Base-by-base conservation (phyloP, 2,797 vertebrate species). In the Avahi laniger region DNA sequence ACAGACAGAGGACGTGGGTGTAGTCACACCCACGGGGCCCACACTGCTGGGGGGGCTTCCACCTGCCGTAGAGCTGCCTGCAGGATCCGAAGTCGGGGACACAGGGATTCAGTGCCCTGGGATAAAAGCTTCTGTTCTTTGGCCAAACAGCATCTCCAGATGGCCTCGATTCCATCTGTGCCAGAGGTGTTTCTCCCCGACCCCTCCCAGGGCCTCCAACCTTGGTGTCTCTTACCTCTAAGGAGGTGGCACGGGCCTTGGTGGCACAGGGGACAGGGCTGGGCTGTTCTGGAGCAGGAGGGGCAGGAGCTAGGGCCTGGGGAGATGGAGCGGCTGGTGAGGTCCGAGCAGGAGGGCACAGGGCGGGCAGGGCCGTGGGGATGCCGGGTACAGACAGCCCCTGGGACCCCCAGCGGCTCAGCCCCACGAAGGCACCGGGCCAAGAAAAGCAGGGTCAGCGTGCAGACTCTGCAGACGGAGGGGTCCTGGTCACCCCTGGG, bases 21-120 rank as follows among this genome's bases (percentile, higher is more conserved):
- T 0, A 1, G 38, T 1, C 0, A 0, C 20, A 7, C 30, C 10
- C 22, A 22, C 28, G 5, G 30, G 20, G 7, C 18, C 52, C 61
- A 24, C 4, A 33, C 52, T 15, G 10, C 75, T 28, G 17, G 35
- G 46, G 46, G 50, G 50, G 2, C 22, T 5, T 1, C 67, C 46
- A 28, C 7, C 8, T 14, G 35, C 18, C 50, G 46, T 5, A 46
- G 76, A 54, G 38, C 50, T 70, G 24, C 35, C 63, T 57, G 14
- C n/a, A 35, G 30, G 46, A 41, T 54, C 20, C 15, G 43, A 35
- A n/a, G 20, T 20, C 7, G 57, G 35, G 14, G 26, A 28, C 43
- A 0, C 18, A 22, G 35, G 11, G 43, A 57, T 38, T 35, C 76
- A 80, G 7, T 33, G 30, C 38, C 69, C 24, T 22, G 15, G 38